These are phyloP conservation scores for Mesocricetus auratus DNA, from an alignment of 2,113 vertebrate species.

Conservation along the genomic window DNA sequence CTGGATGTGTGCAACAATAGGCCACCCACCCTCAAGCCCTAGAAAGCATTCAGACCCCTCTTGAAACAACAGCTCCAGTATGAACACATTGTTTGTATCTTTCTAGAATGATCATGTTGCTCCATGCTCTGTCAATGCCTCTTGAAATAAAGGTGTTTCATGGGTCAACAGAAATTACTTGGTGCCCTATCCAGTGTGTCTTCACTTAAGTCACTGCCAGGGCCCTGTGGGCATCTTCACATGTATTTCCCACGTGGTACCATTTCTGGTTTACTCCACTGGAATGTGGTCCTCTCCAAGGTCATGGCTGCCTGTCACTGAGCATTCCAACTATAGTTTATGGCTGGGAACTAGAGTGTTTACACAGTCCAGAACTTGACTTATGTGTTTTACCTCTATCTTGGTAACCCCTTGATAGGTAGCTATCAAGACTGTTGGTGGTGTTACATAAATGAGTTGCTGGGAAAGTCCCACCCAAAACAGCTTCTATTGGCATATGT, in stretches of 20 bases:
- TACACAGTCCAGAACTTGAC: neutral
- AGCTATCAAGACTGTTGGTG: neutral
- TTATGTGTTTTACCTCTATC: neutral
- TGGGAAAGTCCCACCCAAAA: neutral
- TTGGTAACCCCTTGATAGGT: slow-evolving; percentile 33
- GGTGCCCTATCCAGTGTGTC: neutral
- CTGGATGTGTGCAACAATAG: neutral
- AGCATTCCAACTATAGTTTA: slow-evolving; percentile 2
- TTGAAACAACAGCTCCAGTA: neutral
- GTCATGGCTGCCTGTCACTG: neutral
- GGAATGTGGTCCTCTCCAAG: slow-evolving; percentile 1
- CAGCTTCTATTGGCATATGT: neutral
- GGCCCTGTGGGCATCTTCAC: neutral
- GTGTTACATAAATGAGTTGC: neutral
- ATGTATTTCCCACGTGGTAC: neutral
- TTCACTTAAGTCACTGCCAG: neutral
- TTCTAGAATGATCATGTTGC: neutral
- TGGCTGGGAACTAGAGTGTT: neutral
- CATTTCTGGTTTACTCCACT: neutral
- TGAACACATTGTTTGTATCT: neutral
- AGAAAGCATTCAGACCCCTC: neutral
- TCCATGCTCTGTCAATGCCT: neutral
- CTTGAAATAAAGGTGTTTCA: slow-evolving; percentile 26
- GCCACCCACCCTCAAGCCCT: neutral
- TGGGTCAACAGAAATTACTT: slow-evolving; percentile 19